phyloP scores from a whole-genome alignment of 2,888 invertebrate genomes.

The Lasioglossum villosulum region DNA sequence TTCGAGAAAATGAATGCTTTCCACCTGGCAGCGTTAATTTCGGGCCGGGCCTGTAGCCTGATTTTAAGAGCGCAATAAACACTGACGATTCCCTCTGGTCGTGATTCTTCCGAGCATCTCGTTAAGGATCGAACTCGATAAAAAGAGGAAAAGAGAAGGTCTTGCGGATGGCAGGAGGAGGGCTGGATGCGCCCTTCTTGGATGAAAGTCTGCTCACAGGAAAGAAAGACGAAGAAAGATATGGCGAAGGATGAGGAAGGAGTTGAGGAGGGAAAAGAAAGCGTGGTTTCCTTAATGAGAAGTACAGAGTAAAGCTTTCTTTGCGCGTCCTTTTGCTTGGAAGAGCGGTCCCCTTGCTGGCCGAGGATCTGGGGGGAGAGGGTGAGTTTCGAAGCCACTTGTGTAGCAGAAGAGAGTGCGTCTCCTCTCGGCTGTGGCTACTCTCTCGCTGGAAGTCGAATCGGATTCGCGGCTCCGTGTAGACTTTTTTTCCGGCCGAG shows the following conservation, averaged over 20 bases:
- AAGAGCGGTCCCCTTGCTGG: slow-evolving; percentile 35
- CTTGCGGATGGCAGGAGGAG: not conserved
- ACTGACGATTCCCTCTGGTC: slow-evolving; percentile 14
- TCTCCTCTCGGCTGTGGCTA: not conserved
- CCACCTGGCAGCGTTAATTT: not conserved
- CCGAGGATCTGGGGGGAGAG: not conserved
- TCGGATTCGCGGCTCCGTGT: slow-evolving; percentile 81
- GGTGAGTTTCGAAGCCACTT: slow-evolving; percentile 16
- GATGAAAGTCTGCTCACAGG: slow-evolving; percentile 12
- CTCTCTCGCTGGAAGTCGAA: slow-evolving; percentile 64
- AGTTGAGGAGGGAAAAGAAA: slow-evolving; percentile 69
- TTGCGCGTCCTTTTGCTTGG: slow-evolving; percentile 73
- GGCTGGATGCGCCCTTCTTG: slow-evolving; percentile 30
- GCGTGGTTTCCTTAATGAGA: slow-evolving; percentile 83
- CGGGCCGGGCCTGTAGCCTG: not conserved
- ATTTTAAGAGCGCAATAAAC: slow-evolving; percentile 28
- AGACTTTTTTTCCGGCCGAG: slow-evolving; percentile 81
- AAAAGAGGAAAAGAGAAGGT: slow-evolving; percentile 2
- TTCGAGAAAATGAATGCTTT: not conserved
- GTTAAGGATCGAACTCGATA: slow-evolving; percentile 55
- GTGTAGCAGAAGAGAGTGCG: not conserved
- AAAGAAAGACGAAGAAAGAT: not conserved
- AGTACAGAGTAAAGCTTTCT: slow-evolving; percentile 84
- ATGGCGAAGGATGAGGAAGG: slow-evolving; percentile 27
- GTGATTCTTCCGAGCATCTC: slow-evolving; percentile 46